Evolutionary conservation across 2,113 vertebrate species (phyloP), one percentile per base, ranked within the genome.

Genomic region (Shinisaurus crocodilurus): DNA sequence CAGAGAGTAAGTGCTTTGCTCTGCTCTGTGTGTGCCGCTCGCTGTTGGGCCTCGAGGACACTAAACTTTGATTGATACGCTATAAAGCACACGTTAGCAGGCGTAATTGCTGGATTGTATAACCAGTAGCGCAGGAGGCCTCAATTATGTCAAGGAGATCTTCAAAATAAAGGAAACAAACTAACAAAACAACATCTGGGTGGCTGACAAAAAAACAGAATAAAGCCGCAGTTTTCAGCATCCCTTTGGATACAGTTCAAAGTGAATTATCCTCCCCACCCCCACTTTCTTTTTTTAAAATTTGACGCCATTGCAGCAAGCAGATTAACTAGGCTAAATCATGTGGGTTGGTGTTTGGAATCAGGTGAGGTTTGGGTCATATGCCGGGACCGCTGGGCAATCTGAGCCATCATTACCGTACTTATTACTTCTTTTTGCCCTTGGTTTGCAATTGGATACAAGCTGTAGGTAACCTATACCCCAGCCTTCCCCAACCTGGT

Each of bases 1-100:
- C 79, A 94, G 98, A 98, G 92, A 97, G 99, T 99, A 95, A 98
- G 98, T 98, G 76, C 69, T 76, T 95, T 32, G 29, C 91, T 94
- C 90, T 45, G 60, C 82, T 91, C 45, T n/a, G 45, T 81, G 60
- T 84, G 0, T 72, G 15, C 40, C 70, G 4, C 23, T 69, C 9
- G 63, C 63, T 3, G 3, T 72, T 74, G 79, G 40, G 5, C 27
- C 81, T 87, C 40, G 70, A 85, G 43, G 86, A 23, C 84, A 88
- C 86, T 89, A 88, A 88, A 80, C 25, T 84, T 92, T 0, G 0
- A 10, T 43, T 70, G 84, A 13, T 45, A 1, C 3, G n/a, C 79
- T 76, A 0, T 57, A 88, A 85, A 27, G 15, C 1, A 0, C 0
- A 4, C 82, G 60, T 72, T 25, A 23, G 60, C 6, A 69, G 75